phyloP scores from a whole-genome alignment of 2,113 vertebrate species.

The Oryzias melastigma region DNA sequence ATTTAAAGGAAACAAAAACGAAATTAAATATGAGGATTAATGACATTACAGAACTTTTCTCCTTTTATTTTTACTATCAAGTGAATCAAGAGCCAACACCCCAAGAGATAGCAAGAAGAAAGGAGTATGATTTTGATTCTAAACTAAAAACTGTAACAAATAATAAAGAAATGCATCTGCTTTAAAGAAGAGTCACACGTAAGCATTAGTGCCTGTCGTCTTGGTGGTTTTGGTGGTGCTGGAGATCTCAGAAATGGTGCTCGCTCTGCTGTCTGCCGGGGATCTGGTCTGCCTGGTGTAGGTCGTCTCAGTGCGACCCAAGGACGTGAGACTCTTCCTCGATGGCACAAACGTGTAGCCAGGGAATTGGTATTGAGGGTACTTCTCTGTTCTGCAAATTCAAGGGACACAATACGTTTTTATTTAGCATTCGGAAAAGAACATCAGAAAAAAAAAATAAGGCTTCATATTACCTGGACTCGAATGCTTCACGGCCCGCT shows the following conservation, averaged over 20 bases:
- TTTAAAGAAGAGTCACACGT: conserved; percentile 74
- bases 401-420: conserved; percentile 7
- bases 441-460: background rate
- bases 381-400: conserved; percentile 46
- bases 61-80: no score
- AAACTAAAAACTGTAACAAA: background rate
- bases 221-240: conserved; percentile 44
- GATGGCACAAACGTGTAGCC: conserved; percentile 29
- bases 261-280: conserved; percentile 28
- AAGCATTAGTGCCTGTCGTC: conserved; percentile 78
- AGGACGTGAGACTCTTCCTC: conserved; percentile 28
- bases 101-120: no score
- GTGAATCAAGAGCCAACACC: no score
- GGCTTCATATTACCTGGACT: conserved; percentile 55
- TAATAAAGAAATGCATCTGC: background rate
- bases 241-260: conserved; percentile 48
- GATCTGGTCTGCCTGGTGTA: conserved; percentile 35
- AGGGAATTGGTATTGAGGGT: conserved; percentile 15
- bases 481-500: conserved; percentile 66
- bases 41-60: no score
- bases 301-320: conserved; percentile 16
- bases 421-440: background rate
- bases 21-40: no score
- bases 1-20: no score
- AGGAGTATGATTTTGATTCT: background rate